A percentile compares a stretch with the other conserved stretches of the same genome.
Conservation (phyloP, 2,113 vertebrate genomes). For the Todiramphus saurophagus region DNA sequence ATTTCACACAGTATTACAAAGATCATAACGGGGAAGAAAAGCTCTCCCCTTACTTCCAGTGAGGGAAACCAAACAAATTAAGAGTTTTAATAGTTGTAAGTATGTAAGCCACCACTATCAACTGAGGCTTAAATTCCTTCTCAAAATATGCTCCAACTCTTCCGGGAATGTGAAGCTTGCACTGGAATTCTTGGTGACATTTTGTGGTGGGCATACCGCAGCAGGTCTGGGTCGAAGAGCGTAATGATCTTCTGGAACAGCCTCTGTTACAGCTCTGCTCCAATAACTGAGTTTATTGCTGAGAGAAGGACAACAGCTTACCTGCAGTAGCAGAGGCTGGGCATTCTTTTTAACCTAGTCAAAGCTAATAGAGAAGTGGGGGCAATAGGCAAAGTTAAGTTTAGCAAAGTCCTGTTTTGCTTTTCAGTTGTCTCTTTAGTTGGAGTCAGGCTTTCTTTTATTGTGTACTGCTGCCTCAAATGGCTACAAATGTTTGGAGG, state of each 20-base stretch:
- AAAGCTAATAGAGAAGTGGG: neutral
- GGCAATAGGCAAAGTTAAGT: neutral
- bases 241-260: neutral
- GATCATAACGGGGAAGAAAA: neutral
- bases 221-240: neutral
- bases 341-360: neutral
- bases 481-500: neutral
- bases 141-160: neutral
- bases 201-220: neutral
- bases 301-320: neutral
- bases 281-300: neutral
- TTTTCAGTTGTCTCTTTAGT: neutral
- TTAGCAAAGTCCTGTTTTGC: neutral
- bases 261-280: neutral
- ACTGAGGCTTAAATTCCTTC: neutral
- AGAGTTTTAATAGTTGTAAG: neutral
- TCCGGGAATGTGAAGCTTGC: neutral
- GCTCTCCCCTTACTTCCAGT: neutral
- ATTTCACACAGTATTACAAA: neutral
- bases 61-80: neutral
- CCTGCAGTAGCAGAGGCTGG: neutral
- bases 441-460: neutral
- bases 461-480: neutral
- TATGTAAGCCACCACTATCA: neutral
- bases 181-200: neutral